phyloP scores from a whole-genome alignment of 2,888 invertebrate species.

The Pyrgus malvae region DNA sequence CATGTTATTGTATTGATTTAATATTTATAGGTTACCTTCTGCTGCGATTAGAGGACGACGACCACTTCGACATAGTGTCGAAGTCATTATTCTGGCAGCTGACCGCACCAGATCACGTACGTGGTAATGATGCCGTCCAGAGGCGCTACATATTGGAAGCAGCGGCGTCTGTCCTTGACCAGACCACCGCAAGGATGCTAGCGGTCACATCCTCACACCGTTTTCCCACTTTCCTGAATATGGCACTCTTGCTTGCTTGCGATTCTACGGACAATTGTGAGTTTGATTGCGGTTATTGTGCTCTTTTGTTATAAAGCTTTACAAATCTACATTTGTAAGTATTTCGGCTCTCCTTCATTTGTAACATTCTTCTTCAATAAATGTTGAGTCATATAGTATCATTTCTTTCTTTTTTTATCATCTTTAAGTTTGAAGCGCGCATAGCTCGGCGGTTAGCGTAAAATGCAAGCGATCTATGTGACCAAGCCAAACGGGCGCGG shows the following conservation, averaged over 20 bases:
- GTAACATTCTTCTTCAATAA: too few species aligned
- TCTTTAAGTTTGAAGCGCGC: too few species aligned
- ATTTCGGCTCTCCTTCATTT: too few species aligned
- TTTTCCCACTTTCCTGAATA: conserved; percentile 51
- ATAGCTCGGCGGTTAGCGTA: too few species aligned
- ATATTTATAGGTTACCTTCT: conserved; percentile 60
- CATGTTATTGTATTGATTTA: background rate
- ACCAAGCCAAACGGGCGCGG: too few species aligned
- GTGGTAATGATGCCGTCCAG: conserved; percentile 38
- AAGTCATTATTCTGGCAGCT: conserved; percentile 57
- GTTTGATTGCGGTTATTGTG: too few species aligned
- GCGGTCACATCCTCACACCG: conserved; percentile 46
- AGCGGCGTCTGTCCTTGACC: conserved; percentile 45
- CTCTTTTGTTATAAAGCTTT: too few species aligned
- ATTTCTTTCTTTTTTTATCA: too few species aligned
- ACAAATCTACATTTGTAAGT: too few species aligned
- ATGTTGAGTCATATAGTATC: too few species aligned
- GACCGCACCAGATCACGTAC: conserved; percentile 43
- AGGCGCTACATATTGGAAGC: conserved; percentile 44
- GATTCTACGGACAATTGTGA: conserved; percentile 55
- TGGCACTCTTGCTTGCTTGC: conserved; percentile 55
- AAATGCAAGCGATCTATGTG: too few species aligned
- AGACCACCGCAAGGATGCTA: conserved; percentile 54
- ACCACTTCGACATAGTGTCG: conserved; percentile 51
- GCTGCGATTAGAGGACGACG: conserved; percentile 52